Evolutionary conservation across 92 coral and sea anemone species (phyloP).

Genomic region (Blastomussa wellsi): DNA sequence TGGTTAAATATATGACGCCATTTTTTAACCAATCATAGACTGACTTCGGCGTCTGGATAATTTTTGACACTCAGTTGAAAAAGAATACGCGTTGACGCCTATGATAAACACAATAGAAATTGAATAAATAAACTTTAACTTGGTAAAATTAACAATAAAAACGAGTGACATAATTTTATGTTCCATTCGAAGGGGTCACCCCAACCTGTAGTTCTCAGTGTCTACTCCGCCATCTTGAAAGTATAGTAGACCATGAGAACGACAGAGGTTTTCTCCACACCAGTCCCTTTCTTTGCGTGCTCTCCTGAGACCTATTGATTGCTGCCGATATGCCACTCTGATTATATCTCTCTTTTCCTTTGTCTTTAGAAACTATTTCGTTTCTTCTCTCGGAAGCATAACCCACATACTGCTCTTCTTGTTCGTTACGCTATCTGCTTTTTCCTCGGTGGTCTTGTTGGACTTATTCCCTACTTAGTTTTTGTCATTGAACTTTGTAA

Average conservation of each 20-base stretch:
- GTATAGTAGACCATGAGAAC: no score
- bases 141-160: neutral
- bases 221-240: no score
- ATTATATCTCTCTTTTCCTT: slow-evolving; percentile 1
- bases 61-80: no score
- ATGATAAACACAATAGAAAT: no score
- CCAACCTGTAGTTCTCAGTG: no score
- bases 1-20: no score
- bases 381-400: slow-evolving; percentile 72
- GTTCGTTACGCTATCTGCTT: slow-evolving; percentile 79
- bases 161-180: neutral
- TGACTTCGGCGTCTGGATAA: no score
- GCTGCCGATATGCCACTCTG: neutral
- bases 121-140: no score
- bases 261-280: no score
- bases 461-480: slow-evolving; percentile 84
- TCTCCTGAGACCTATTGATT: neutral
- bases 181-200: no score
- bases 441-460: slow-evolving; percentile 78
- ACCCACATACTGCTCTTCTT: slow-evolving; percentile 74
- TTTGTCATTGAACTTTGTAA: slow-evolving; percentile 83
- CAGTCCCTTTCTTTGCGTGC: neutral
- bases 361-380: slow-evolving; percentile 64
- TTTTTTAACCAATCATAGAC: no score
- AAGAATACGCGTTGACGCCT: no score